Evolutionary conservation across 2,797 vertebrate genomes (phyloP), one percentile per base, ranked within the genome.

Genomic region (Eulemur mongoz): DNA sequence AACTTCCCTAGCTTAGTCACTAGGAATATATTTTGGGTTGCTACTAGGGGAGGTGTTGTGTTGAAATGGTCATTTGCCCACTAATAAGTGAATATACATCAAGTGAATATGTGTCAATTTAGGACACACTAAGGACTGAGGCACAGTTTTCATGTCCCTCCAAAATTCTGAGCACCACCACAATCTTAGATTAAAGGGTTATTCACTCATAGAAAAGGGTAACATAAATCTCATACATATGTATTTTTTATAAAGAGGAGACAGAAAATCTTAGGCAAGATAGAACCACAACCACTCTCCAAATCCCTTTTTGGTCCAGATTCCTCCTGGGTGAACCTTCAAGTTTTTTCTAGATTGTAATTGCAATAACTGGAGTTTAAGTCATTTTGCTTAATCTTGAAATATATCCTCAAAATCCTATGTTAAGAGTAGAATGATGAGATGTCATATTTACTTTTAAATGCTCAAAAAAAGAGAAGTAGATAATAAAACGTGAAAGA

Each of bases 311-410:
- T 93, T 61, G 12, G 25, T 88, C 35, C 30, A 70, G 7, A 57
- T 90, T 88, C 48, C 25, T 95, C 61, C 48, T 75, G 17, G 43
- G 13, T 50, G 48, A 13, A 91, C 57, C 32, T 38, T 88, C 88
- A 75, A 40, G 10, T 84, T 91, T 45, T 95, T 75, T 89, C 38
- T 86, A 61, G 25, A 67, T 52, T 89, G 15, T 52, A 50, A 92
- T 40, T 15, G 18, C 70, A 96, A 82, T 38, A 82, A 87, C 35
- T 83, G 63, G 40, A 84, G 38, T 79, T 96, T 67, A 85, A 82
- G 85, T 50, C 38, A 23, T 86, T 79, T 89, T 65, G 35, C 69
- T 88, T 59, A 95, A 38, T 61, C 76, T 92, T 97, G 73, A 97
- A 89, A 90, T 89, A 50, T 85, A 72, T 83, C 27, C 38, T 85